Evolutionary conservation across 2,113 vertebrate species (phyloP).

Genomic region (Emberiza fucata): DNA sequence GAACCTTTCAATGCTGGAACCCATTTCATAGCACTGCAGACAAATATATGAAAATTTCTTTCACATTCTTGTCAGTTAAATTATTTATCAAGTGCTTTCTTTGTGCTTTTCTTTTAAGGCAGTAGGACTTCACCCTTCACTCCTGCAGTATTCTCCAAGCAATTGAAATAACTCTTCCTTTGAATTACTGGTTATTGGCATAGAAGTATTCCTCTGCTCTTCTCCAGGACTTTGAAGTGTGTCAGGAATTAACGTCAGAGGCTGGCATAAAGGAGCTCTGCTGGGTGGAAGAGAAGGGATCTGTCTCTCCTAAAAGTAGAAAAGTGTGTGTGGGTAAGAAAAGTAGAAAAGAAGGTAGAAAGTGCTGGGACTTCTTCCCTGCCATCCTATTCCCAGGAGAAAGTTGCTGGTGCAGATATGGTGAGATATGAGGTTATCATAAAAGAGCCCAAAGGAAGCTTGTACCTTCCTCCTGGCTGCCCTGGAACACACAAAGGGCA

Average conservation of each 20-base stretch:
- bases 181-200: conserved; percentile 11
- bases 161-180: conserved; percentile 7
- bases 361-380: not conserved
- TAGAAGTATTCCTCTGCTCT: not conserved
- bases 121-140: not conserved
- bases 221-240: not conserved
- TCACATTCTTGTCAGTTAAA: conserved; percentile 27
- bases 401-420: not conserved
- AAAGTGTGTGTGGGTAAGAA: not conserved
- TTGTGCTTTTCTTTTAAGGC: conserved; percentile 22
- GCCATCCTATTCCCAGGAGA: not conserved
- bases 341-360: not conserved
- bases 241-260: not conserved
- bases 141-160: not conserved
- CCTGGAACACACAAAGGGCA: not conserved
- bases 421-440: accelerated
- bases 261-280: not conserved
- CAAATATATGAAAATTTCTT: conserved; percentile 11
- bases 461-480: not conserved
- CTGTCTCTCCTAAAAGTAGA: not conserved
- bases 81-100: conserved; percentile 42
- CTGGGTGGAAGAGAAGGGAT: not conserved
- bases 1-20: conserved; percentile 21
- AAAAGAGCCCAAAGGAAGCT: not conserved
- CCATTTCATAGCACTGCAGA: not conserved